phyloP scores from a whole-genome alignment of 1,140 invertebrate genomes.

The Zaprionus nigranus region DNA sequence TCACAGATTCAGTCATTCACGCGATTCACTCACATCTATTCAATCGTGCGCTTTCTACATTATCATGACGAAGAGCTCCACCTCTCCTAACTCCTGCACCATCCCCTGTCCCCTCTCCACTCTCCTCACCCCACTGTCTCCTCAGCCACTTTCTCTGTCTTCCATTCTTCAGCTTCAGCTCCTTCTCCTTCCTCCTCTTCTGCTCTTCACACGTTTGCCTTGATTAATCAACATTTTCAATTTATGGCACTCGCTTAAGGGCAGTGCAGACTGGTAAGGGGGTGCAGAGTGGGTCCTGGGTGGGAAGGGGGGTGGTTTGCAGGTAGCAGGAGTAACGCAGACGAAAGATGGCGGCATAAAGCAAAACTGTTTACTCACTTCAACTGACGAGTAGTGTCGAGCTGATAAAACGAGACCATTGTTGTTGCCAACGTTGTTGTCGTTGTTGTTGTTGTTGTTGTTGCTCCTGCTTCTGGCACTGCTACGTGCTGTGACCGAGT shows the following conservation, averaged over 20 bases:
- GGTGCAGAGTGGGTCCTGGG: not conserved
- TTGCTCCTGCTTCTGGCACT: constrained; percentile 15
- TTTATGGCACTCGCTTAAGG: constrained; percentile 68
- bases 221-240: constrained; percentile 82
- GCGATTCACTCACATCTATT: constrained; percentile 53
- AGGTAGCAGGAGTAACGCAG: not conserved
- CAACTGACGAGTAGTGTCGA: constrained; percentile 68
- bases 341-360: constrained; percentile 44
- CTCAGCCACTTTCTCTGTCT: not conserved
- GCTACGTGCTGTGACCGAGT: constrained; percentile 69
- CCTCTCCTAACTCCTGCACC: constrained; percentile 13
- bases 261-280: not conserved
- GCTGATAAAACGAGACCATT: constrained; percentile 62
- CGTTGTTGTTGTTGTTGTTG: constrained; percentile 14
- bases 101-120: not conserved
- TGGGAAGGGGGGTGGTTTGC: not conserved
- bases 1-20: constrained; percentile 37
- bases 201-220: constrained; percentile 51
- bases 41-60: constrained; percentile 59
- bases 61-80: constrained; percentile 35
- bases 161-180: not conserved
- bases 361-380: constrained; percentile 81
- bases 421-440: constrained; percentile 14
- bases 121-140: not conserved
- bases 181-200: not conserved